These are phyloP conservation scores for Babylonia areolata DNA, from an alignment of 1,140 invertebrate genomes.

Conservation along the genomic window DNA sequence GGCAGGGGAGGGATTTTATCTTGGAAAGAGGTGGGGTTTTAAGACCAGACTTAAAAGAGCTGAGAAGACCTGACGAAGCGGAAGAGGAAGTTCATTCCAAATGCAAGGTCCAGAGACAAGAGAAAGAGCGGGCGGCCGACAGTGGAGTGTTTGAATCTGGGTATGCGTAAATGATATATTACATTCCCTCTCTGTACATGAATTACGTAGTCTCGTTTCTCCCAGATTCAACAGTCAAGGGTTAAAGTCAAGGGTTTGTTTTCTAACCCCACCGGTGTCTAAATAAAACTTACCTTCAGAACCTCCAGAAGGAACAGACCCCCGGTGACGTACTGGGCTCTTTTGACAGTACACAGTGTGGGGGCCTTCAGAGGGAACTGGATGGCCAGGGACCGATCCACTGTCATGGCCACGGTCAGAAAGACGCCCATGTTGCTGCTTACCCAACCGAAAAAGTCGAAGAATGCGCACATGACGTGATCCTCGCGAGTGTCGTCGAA, in stretches of 20 bases:
- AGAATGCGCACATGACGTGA: constrained; percentile 61
- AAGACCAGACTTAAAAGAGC: no score
- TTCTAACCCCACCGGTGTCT: constrained; percentile 51
- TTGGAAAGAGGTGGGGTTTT: no score
- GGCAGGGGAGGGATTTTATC: no score
- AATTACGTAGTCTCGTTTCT: constrained; percentile 54
- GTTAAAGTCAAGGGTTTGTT: constrained; percentile 57
- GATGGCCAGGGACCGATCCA: constrained; percentile 63
- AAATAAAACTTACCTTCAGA: constrained; percentile 60
- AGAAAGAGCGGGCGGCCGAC: no score
- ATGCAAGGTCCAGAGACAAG: no score
- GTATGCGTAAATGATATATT: constrained; percentile 42
- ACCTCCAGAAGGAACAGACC: constrained; percentile 43
- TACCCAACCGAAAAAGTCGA: constrained; percentile 62
- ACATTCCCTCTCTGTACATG: constrained; percentile 52
- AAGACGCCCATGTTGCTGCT: constrained; percentile 65
- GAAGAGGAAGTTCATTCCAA: no score
- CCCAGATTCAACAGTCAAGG: constrained; percentile 59
- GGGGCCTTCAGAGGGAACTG: constrained; percentile 58
- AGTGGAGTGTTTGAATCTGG: no score
- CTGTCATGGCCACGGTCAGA: constrained; percentile 66
- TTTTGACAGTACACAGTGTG: constrained; percentile 52
- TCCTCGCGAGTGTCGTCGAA: constrained; percentile 31
- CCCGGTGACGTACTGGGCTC: constrained; percentile 52
- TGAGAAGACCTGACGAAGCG: no score